These are phyloP conservation scores for Radopholus similis DNA, from an alignment of 1,140 invertebrate genomes.

Conservation along the genomic window DNA sequence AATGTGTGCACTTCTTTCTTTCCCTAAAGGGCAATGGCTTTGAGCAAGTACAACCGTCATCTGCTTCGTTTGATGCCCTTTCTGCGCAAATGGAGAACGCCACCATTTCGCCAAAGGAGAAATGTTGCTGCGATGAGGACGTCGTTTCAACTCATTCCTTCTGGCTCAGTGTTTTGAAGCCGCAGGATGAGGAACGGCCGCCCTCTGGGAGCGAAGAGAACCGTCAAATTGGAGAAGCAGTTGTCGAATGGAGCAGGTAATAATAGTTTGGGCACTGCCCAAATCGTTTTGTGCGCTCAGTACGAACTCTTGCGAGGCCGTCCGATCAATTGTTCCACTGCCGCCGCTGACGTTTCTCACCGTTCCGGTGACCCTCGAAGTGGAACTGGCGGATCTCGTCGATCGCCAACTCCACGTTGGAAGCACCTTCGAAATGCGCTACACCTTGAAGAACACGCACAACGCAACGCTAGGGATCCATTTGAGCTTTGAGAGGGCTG, in stretches of 20 bases:
- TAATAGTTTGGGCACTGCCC: not conserved
- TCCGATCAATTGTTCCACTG: constrained; percentile 7
- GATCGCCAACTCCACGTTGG: not conserved
- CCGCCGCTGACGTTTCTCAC: not conserved
- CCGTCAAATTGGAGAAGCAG: not conserved
- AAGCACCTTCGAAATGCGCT: not conserved
- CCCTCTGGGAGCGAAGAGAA: not conserved
- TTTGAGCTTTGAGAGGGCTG: not conserved
- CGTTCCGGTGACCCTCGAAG: constrained; percentile 7
- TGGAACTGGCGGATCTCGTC: not conserved
- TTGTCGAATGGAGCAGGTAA: constrained; percentile 16
- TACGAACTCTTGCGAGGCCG: not conserved
- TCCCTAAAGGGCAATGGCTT: not conserved
- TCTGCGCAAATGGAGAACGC: not conserved
- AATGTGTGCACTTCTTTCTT: not conserved
- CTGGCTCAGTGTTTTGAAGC: not conserved
- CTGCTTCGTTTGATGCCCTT: not conserved
- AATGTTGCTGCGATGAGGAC: not conserved
- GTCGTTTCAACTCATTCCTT: not conserved
- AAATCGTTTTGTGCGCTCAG: not conserved
- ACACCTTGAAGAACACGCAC: not conserved
- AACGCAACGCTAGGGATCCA: not conserved
- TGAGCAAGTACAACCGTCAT: not conserved
- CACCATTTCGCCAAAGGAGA: not conserved
- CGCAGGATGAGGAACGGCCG: not conserved